Conservation (phyloP, 2,797 vertebrate genomes). For the Poeciliopsis gracilis region DNA sequence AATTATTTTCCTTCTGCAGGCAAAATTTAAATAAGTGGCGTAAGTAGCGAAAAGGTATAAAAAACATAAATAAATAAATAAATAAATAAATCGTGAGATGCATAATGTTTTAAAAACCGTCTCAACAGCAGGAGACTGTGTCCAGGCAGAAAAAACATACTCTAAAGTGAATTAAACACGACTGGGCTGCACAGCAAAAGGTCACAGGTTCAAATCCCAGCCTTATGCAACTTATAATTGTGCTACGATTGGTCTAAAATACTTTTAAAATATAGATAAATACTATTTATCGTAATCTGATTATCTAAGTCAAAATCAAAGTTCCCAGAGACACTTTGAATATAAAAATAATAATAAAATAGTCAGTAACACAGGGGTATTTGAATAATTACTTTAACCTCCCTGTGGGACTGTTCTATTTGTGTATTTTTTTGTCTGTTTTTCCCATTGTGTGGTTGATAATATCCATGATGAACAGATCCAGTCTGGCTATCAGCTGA, state of each 20-base stretch:
- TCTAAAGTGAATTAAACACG: not conserved
- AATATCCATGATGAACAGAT: not conserved
- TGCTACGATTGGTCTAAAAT: not conserved
- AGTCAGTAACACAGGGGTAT: not conserved
- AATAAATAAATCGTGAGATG: too few species aligned
- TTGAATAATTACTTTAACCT: not conserved
- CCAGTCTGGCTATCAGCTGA: not conserved
- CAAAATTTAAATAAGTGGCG: not conserved
- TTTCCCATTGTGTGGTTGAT: not conserved
- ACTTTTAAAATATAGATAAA: not conserved
- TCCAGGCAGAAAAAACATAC: too few species aligned
- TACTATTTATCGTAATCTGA: not conserved
- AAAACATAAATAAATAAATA: too few species aligned
- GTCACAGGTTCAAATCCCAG: not conserved
- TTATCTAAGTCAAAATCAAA: not conserved
- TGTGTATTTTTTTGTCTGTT: not conserved
- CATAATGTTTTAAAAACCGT: not conserved
- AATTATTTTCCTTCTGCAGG: not conserved
- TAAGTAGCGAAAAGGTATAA: not conserved
- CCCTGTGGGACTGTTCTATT: not conserved
- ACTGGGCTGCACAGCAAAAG: not conserved
- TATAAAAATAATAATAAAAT: not conserved
- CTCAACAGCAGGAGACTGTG: not conserved
- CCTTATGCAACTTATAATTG: not conserved
- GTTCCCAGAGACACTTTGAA: not conserved